These are phyloP conservation scores for Aix galericulata DNA, from an alignment of 2,113 vertebrate genomes.

Conservation along the genomic window DNA sequence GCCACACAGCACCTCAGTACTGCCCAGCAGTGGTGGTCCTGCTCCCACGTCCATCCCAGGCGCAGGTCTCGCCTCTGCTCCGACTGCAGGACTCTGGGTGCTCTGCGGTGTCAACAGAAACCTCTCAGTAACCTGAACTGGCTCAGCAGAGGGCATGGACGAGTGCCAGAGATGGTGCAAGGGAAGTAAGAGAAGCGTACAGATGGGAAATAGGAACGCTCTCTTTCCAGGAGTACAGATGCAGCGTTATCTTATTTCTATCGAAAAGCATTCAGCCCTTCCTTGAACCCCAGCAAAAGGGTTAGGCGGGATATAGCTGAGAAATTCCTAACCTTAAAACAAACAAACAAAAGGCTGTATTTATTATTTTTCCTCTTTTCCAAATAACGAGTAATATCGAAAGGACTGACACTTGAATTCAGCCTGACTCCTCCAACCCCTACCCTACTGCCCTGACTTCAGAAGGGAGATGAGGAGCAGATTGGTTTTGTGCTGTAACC, in stretches of 20 bases:
- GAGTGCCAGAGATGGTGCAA: not conserved
- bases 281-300: not conserved
- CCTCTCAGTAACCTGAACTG: not conserved
- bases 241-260: not conserved
- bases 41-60: not conserved
- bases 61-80: not conserved
- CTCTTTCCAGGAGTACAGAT: not conserved
- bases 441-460: not conserved
- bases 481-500: not conserved
- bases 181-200: not conserved
- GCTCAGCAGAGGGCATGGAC: not conserved
- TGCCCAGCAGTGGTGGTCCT: not conserved
- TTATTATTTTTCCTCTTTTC: not conserved
- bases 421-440: not conserved
- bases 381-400: not conserved
- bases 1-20: not conserved
- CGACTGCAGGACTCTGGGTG: not conserved
- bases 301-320: not conserved
- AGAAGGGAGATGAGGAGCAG: not conserved
- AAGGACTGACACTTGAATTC: not conserved
- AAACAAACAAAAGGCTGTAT: not conserved
- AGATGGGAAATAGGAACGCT: not conserved
- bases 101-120: not conserved
- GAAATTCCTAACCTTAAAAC: not conserved
- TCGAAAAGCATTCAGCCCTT: not conserved